Percentiles rank a stretch among this genome's conserved stretches.
These are phyloP conservation scores for Rousettus leschenaultii DNA, from an alignment of 2,113 vertebrate species.

Conservation along the genomic window DNA sequence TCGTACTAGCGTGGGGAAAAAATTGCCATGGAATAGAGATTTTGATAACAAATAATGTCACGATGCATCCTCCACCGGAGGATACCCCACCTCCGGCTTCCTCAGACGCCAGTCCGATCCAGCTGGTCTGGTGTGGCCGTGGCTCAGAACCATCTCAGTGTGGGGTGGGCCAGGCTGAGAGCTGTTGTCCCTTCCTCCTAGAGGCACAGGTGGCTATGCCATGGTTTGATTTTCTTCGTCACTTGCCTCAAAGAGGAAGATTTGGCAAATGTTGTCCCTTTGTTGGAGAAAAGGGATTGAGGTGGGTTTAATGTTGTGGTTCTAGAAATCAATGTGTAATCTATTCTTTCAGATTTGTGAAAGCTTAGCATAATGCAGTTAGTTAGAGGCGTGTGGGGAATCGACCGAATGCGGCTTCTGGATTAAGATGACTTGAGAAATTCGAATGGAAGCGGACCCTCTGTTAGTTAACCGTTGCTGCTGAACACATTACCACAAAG, in stretches of 20 bases:
- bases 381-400: not conserved
- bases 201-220: not conserved
- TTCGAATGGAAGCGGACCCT: not conserved
- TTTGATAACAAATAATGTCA: not conserved
- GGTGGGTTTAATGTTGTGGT: conserved; percentile 13
- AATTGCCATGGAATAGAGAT: not conserved
- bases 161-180: not conserved
- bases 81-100: not conserved
- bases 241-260: conserved; percentile 9
- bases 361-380: not conserved
- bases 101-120: not conserved
- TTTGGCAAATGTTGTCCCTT: conserved; percentile 51
- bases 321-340: conserved; percentile 52
- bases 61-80: too few relatives aligned
- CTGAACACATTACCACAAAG: not conserved
- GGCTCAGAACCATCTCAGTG: not conserved
- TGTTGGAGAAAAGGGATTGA: conserved; percentile 50
- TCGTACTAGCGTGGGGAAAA: not conserved
- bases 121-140: not conserved
- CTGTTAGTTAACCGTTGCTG: not conserved
- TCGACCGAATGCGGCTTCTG: not conserved
- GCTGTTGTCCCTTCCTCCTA: not conserved
- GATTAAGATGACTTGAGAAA: conserved; percentile 13
- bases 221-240: conserved; percentile 34
- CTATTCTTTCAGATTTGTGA: conserved; percentile 44